phyloP scores from a whole-genome alignment of 2,888 invertebrate genomes.

The Ennomos erosarius region DNA sequence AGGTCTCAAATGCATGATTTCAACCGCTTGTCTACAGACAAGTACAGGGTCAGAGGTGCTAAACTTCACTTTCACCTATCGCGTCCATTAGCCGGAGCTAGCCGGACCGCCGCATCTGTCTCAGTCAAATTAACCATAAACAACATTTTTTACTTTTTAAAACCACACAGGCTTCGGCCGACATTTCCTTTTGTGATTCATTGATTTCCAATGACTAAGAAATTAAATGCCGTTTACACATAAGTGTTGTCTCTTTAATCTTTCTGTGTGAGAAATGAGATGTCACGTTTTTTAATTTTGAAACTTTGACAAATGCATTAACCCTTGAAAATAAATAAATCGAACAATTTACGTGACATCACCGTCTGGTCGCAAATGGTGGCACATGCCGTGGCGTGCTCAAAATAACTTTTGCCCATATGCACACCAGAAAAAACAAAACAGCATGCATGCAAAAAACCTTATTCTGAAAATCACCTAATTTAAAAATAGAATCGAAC shows the following conservation, averaged over 20 bases:
- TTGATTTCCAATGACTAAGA: slow-evolving; percentile 43
- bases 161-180: slow-evolving; percentile 40
- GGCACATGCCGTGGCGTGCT: slow-evolving; percentile 79
- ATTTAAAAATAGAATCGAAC: slow-evolving; percentile 55
- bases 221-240: slow-evolving; percentile 16
- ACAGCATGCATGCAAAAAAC: slow-evolving; percentile 34
- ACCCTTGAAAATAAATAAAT: slow-evolving; percentile 51
- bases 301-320: slow-evolving; percentile 56
- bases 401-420: slow-evolving; percentile 80
- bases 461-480: slow-evolving; percentile 38
- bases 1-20: slow-evolving; percentile 29
- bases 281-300: slow-evolving; percentile 53
- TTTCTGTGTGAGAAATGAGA: slow-evolving; percentile 42
- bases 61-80: slow-evolving; percentile 72
- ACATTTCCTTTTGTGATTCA: slow-evolving; percentile 45
- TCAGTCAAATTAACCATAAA: slow-evolving; percentile 72
- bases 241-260: slow-evolving; percentile 22
- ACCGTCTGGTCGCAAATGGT: slow-evolving; percentile 77
- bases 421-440: slow-evolving; percentile 65
- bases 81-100: slow-evolving; percentile 62
- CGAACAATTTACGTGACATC: slow-evolving; percentile 70
- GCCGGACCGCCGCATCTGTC: slow-evolving; percentile 66
- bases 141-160: slow-evolving; percentile 64
- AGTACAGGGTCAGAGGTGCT: slow-evolving; percentile 66
- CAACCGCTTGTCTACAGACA: slow-evolving; percentile 29